phyloP scores from a whole-genome alignment of 2,113 vertebrate species.

The Platichthys flesus region DNA sequence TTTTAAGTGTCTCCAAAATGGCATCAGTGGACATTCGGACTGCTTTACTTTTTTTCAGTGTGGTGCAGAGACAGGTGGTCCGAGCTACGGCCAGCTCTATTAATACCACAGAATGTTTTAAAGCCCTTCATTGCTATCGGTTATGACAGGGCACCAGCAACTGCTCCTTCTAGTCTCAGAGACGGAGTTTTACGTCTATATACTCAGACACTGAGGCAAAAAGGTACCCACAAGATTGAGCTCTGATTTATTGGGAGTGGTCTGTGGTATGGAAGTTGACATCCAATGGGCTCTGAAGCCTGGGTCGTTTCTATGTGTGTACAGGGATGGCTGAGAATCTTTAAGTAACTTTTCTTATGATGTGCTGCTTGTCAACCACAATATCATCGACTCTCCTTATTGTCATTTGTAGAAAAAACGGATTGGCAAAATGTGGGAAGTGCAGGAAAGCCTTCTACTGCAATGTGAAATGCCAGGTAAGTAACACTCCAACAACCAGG shows the following conservation, averaged over 20 bases:
- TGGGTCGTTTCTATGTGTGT: background rate
- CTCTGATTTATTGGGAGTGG: background rate
- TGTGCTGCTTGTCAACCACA: background rate
- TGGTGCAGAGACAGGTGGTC: constrained; percentile 60
- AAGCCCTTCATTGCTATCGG: constrained; percentile 56
- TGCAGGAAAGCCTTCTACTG: constrained; percentile 98
- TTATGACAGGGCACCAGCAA: constrained; percentile 45
- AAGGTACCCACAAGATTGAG: background rate
- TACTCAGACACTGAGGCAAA: background rate
- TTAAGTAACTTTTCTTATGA: background rate
- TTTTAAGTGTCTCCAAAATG: background rate
- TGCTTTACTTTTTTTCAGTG: constrained; percentile 36
- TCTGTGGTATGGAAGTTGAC: background rate
- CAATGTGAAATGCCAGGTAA: constrained; percentile 94
- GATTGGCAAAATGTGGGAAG: constrained; percentile 94
- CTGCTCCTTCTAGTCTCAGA: constrained; percentile 50
- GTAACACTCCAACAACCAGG: background rate
- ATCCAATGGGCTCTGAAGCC: background rate
- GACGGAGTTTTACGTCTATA: constrained; percentile 9
- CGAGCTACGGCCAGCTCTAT: constrained; percentile 69
- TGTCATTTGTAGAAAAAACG: constrained; percentile 88
- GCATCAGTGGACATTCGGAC: background rate
- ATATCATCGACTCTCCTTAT: background rate
- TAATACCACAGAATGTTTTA: constrained; percentile 72
- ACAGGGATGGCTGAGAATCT: background rate